These are phyloP conservation scores for Pogonus chalceus DNA, from an alignment of 1,140 invertebrate genomes.

Conservation along the genomic window DNA sequence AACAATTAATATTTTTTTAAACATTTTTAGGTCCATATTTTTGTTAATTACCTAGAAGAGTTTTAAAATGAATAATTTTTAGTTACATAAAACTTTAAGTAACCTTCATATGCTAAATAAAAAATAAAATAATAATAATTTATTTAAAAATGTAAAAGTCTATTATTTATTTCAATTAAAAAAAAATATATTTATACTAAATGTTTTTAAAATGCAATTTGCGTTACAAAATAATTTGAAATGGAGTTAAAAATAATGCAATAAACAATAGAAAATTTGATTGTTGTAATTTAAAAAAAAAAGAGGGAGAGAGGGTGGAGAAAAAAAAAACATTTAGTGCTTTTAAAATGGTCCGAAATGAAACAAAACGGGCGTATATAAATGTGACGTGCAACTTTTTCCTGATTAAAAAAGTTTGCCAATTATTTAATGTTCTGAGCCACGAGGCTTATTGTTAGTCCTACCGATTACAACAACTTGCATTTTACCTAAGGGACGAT, in stretches of 20 bases:
- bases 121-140: too few species aligned
- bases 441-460: neutral
- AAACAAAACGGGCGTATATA: neutral
- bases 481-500: neutral
- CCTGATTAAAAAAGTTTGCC: neutral
- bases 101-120: too few species aligned
- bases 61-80: too few species aligned
- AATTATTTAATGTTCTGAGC: neutral
- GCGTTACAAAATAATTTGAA: too few species aligned
- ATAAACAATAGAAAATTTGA: neutral
- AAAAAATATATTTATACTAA: too few species aligned
- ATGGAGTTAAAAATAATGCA: neutral
- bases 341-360: neutral
- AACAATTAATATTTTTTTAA: too few species aligned
- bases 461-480: neutral
- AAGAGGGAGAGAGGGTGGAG: neutral
- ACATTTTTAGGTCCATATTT: too few species aligned
- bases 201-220: too few species aligned
- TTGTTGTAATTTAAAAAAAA: neutral
- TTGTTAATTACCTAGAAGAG: too few species aligned
- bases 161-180: too few species aligned
- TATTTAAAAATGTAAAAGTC: too few species aligned
- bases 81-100: too few species aligned
- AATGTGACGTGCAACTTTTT: neutral
- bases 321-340: slow-evolving; percentile 7